These are phyloP conservation scores for Aplodontia rufa DNA, from an alignment of 2,113 vertebrate genomes.

Conservation along the genomic window DNA sequence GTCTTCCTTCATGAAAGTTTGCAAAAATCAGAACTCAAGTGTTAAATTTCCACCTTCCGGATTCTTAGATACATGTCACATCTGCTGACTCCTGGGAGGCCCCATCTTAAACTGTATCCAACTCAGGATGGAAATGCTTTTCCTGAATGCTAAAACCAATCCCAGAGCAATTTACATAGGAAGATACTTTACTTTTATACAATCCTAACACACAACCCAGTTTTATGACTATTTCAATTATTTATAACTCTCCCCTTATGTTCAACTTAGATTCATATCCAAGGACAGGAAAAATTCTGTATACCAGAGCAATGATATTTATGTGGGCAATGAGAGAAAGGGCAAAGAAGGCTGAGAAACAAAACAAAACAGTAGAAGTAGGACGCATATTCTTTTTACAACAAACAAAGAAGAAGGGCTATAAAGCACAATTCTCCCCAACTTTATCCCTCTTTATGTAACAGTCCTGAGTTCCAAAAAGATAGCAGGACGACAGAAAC, in stretches of 20 bases:
- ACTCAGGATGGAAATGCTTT: neutral
- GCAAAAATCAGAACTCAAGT: neutral
- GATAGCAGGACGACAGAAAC: neutral
- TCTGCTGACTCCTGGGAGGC: neutral
- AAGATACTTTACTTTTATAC: conserved; percentile 35
- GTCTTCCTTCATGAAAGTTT: conserved; percentile 9
- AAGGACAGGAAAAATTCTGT: neutral
- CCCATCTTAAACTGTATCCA: neutral
- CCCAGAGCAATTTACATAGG: conserved; percentile 20
- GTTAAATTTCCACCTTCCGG: neutral
- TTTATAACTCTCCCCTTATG: conserved; percentile 14
- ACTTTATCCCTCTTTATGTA: neutral
- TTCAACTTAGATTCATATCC: conserved; percentile 2
- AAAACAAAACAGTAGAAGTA: neutral
- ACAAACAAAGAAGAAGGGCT: neutral
- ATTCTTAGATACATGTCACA: neutral
- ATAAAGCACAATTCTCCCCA: neutral
- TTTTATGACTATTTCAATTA: conserved; percentile 26
- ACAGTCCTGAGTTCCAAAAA: neutral
- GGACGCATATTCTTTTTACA: neutral
- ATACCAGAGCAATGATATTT: neutral
- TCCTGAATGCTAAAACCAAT: conserved; percentile 28
- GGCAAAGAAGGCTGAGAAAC: neutral
- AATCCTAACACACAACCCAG: neutral
- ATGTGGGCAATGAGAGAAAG: neutral